phyloP scores from a whole-genome alignment of 2,888 invertebrate genomes.

The Sylvicola cinctus region DNA sequence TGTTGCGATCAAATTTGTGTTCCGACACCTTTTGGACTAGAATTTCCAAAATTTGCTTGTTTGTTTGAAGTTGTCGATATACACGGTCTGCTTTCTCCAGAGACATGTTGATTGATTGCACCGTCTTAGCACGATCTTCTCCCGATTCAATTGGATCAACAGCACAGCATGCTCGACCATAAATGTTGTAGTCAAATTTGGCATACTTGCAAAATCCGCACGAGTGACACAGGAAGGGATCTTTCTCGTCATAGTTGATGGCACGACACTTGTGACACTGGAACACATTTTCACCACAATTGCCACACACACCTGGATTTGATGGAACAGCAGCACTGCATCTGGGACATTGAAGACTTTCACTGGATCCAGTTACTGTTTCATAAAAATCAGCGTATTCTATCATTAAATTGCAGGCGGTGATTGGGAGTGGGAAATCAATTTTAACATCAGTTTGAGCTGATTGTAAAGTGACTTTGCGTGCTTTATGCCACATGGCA shows the following conservation, averaged over 20 bases:
- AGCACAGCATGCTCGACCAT: conserved; percentile 81
- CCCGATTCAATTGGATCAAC: conserved; percentile 95
- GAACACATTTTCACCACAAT: conserved; percentile 85
- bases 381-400: conserved; percentile 97
- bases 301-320: conserved; percentile 84
- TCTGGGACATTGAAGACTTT: conserved; percentile 86
- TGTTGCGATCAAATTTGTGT: conserved; percentile 48
- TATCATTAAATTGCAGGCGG: conserved; percentile 95
- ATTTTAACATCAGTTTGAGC: conserved; percentile 92
- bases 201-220: conserved; percentile 99
- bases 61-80: conserved; percentile 74
- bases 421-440: conserved; percentile 90
- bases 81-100: conserved; percentile 89
- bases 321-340: conserved; percentile 94
- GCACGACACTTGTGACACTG: conserved; percentile 98
- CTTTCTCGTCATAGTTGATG: conserved; percentile 97
- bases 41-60: conserved; percentile 75
- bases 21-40: conserved; percentile 74
- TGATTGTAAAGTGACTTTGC: conserved; percentile 70
- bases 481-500: conserved; percentile 93
- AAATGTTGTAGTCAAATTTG: conserved; percentile 89
- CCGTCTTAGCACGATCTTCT: conserved; percentile 88
- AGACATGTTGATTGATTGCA: conserved; percentile 71
- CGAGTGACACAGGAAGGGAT: conserved; percentile 95
- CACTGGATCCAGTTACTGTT: conserved; percentile 79